These are phyloP conservation scores for Amblyjoppa proteus DNA, from an alignment of 2,888 invertebrate genomes.

Conservation along the genomic window DNA sequence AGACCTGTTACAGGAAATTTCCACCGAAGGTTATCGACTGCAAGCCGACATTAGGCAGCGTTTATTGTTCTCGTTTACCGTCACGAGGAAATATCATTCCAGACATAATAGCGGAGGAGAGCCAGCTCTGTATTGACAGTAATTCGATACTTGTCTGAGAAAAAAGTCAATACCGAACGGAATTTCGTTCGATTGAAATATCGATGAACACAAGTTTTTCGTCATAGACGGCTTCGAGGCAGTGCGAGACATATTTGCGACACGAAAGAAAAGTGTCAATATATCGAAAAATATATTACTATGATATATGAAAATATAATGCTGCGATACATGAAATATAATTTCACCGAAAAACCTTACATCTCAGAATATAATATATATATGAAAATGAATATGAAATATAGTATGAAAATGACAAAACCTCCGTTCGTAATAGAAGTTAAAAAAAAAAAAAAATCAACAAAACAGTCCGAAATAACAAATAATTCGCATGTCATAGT, in stretches of 20 bases:
- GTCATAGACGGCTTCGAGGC: not conserved
- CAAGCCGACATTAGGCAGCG: not conserved
- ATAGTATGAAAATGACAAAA: no score
- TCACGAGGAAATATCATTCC: not conserved
- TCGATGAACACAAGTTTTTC: not conserved
- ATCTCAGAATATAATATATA: no score
- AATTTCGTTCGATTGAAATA: not conserved
- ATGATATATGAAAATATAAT: no score
- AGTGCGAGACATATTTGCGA: not conserved
- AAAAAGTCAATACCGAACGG: not conserved
- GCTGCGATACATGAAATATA: no score
- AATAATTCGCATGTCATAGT: no score
- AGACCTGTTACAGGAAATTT: conserved; percentile 15
- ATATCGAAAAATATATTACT: no score
- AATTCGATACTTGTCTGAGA: conserved; percentile 3
- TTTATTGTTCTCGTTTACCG: not conserved
- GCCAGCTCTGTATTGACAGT: not conserved
- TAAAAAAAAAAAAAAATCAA: no score
- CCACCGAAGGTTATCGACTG: conserved; percentile 4
- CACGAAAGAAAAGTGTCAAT: no score
- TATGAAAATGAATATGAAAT: no score
- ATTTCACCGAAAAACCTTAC: no score
- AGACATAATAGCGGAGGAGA: not conserved
- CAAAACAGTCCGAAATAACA: no score
- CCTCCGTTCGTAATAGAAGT: no score